A percentile compares a stretch with the other conserved stretches of the same genome.
Evolutionary conservation across 2,113 vertebrate species (phyloP).

Genomic region (Oreochromis aureus): DNA sequence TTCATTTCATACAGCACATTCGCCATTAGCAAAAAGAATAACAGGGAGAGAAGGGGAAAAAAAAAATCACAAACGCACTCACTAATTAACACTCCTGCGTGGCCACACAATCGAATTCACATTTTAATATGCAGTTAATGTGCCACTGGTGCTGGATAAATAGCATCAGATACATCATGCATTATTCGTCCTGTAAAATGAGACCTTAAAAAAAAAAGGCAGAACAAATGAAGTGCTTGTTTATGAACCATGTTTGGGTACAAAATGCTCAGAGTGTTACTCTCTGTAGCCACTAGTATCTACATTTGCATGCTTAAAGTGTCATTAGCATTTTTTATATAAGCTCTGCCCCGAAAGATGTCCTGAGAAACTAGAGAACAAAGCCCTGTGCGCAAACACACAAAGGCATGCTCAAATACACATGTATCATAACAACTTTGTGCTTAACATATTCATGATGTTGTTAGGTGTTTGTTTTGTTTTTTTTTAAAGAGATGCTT

Average conservation of each 20-base stretch:
- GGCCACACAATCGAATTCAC: conserved; percentile 18
- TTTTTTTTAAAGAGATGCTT: not conserved
- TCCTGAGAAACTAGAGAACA: not conserved
- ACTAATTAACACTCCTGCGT: conserved; percentile 29
- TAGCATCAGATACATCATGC: conserved; percentile 26
- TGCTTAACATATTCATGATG: not conserved
- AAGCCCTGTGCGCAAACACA: not conserved
- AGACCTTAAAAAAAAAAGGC: not conserved
- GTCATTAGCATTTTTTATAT: conserved; percentile 50
- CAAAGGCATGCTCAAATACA: not conserved
- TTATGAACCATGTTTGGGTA: not conserved
- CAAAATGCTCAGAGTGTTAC: conserved; percentile 35
- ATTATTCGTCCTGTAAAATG: conserved; percentile 23
- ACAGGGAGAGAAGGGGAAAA: not conserved
- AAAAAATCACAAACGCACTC: conserved; percentile 1
- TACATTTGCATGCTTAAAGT: conserved; percentile 29
- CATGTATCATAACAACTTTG: not conserved
- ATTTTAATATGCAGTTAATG: conserved; percentile 34
- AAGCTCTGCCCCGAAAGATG: conserved; percentile 11
- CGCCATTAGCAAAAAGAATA: conserved; percentile 34
- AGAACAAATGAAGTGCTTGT: conserved; percentile 37
- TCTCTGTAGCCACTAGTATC: conserved; percentile 4
- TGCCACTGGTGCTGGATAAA: conserved; percentile 33
- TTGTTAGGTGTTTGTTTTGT: not conserved
- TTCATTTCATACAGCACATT: conserved; percentile 24